Base-by-base conservation (phyloP, 2,113 vertebrate species). In the Aramus guarauna region DNA sequence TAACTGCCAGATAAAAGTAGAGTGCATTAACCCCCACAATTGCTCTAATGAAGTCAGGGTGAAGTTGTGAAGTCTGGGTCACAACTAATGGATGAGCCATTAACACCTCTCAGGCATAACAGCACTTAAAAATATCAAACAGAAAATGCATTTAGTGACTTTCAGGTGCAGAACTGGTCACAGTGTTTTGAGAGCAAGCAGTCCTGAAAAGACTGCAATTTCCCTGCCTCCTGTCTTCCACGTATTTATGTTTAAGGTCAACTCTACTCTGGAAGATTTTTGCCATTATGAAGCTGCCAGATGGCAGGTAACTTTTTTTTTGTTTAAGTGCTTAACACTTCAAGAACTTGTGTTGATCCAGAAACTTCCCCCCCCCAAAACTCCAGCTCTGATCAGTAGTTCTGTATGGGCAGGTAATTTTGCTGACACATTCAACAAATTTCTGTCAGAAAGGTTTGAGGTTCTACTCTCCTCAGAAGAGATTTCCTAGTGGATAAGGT, bases 31-130 rank as follows among this genome's bases (percentile, higher is more conserved):
- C 92, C 94, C 68, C 53, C 37, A 78, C 90, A 89, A 96, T 93
- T 88, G 94, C 94, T 93, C 91, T 97, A 94, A 96, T 96, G 95
- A 97, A 94, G 96, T 88, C 66, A 76, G 71, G 93, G 94, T 97
- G 96, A 95, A 95, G 87, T 95, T 93, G 84, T 58, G 85, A 96
- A 88, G 88, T 80, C 95, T 93, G 92, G 93, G 96, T 97, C 93
- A 83, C 76, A 84, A 67, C 95, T 96, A 94, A 97, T 95, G 96
- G 95, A 97, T 86, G 88, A 95, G 92, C 85, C 85, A 96, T 96
- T 96, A 97, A 86, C 94, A 93, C 94, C 64, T 95, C 90, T 91
- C 68, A 59, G 88, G 75, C 79, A 69, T 93, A 92, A 95, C 85
- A 92, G 90, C 94, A 78, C 88, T 95, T 94, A 56, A 88, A 96